Percentiles rank a stretch among this genome's conserved stretches.
Evolutionary conservation across 2,888 invertebrate species (phyloP).

Genomic region (Drosophila longiperda): DNA sequence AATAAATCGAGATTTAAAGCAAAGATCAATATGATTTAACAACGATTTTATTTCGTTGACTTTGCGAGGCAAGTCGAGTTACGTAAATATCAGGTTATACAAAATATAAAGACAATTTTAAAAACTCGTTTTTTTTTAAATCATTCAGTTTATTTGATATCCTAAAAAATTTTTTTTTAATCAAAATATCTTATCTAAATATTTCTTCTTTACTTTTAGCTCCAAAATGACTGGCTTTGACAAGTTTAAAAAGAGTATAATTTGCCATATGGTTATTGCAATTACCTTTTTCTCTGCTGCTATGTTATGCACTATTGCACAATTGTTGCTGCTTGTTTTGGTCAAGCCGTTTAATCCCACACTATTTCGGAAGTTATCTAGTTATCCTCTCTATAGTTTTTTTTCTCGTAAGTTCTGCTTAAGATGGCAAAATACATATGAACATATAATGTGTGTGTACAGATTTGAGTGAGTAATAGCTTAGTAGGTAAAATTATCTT

Average conservation of each 20-base stretch:
- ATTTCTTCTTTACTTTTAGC: neutral
- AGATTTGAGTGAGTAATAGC: too few relatives aligned
- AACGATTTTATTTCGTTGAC: conserved; percentile 1
- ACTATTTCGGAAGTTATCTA: conserved; percentile 93
- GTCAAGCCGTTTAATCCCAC: conserved; percentile 92
- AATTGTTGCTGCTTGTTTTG: conserved; percentile 91
- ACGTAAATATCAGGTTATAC: conserved; percentile 37
- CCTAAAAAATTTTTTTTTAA: neutral
- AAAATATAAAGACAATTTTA: neutral
- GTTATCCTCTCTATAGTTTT: conserved; percentile 93
- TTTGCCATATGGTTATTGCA: conserved; percentile 86
- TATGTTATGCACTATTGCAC: conserved; percentile 91
- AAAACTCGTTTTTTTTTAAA: neutral
- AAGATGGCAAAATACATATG: neutral
- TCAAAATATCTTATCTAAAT: neutral
- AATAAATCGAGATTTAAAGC: neutral
- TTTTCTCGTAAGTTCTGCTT: conserved; percentile 93
- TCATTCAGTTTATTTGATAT: neutral
- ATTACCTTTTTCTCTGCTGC: conserved; percentile 95
- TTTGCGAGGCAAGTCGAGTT: conserved; percentile 11
- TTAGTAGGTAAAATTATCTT: too few relatives aligned
- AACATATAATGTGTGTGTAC: neutral
- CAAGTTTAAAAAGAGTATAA: conserved; percentile 20
- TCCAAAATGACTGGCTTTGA: conserved; percentile 22
- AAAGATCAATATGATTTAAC: neutral